phyloP scores from a whole-genome alignment of 2,797 vertebrate species.

The Lacerta bilineata region DNA sequence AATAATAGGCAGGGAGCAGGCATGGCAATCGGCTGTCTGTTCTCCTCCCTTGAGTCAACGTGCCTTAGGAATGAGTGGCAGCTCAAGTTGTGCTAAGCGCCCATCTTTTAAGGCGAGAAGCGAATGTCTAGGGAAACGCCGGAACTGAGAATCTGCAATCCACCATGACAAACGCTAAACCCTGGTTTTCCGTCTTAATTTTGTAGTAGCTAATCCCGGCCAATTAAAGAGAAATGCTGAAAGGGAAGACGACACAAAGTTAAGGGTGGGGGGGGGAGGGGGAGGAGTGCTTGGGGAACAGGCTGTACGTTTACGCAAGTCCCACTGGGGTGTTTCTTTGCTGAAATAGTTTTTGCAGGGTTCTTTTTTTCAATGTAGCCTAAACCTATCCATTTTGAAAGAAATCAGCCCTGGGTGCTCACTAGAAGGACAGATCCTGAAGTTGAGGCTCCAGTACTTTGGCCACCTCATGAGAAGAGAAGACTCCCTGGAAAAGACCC shows the following conservation, averaged over 20 bases:
- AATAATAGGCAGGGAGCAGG: background rate
- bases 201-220: constrained; percentile 15
- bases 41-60: background rate
- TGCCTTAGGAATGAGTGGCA: background rate
- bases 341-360: background rate
- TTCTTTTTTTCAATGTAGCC: background rate
- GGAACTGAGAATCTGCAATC: background rate
- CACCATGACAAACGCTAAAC: constrained; percentile 12
- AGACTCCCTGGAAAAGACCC: too few relatives aligned
- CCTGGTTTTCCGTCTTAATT: constrained; percentile 19
- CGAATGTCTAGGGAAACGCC: background rate
- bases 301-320: too few relatives aligned
- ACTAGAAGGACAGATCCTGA: too few relatives aligned
- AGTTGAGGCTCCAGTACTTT: too few relatives aligned
- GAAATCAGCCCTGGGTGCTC: too few relatives aligned
- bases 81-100: background rate
- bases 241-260: too few relatives aligned
- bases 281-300: too few relatives aligned
- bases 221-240: background rate
- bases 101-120: background rate
- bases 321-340: background rate
- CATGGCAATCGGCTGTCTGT: too few relatives aligned
- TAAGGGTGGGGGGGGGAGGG: background rate
- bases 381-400: too few relatives aligned
- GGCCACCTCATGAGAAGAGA: too few relatives aligned